Evolutionary conservation across 1,140 invertebrate genomes (phyloP).

Genomic region (Drosophila mayri): DNA sequence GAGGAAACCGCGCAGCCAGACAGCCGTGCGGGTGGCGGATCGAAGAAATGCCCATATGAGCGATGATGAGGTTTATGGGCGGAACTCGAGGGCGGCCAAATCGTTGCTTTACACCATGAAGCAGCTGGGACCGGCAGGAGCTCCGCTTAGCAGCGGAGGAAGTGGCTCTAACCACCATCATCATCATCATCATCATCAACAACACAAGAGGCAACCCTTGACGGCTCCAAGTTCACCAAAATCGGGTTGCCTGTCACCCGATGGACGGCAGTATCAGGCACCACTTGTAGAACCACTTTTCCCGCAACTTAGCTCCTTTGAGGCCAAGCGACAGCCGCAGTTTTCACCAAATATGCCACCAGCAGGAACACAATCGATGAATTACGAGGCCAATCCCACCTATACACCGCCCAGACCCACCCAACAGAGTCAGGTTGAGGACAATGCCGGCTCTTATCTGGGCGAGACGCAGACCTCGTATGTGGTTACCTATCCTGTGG

Average conservation of each 20-base stretch:
- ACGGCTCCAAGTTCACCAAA: slow-evolving; percentile 64
- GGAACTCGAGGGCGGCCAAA: slow-evolving; percentile 76
- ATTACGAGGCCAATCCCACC: slow-evolving; percentile 58
- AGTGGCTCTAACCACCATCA: not conserved
- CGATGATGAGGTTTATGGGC: slow-evolving; percentile 78
- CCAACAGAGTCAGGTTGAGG: not conserved
- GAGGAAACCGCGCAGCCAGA: slow-evolving; percentile 88
- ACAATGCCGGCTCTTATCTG: slow-evolving; percentile 22
- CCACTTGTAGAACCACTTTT: slow-evolving; percentile 79
- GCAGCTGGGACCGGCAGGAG: slow-evolving; percentile 40
- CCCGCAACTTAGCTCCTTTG: slow-evolving; percentile 70
- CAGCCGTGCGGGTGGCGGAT: slow-evolving; percentile 85
- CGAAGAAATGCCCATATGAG: slow-evolving; percentile 67
- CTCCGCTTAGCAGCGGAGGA: not conserved
- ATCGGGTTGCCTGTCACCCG: slow-evolving; percentile 69
- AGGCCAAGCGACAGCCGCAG: slow-evolving; percentile 63
- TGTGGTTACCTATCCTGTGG: slow-evolving; percentile 77
- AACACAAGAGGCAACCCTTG: slow-evolving; percentile 2
- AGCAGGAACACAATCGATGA: not conserved
- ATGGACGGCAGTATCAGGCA: slow-evolving; percentile 76
- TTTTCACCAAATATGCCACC: not conserved
- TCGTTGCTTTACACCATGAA: slow-evolving; percentile 76
- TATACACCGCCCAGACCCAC: slow-evolving; percentile 44
- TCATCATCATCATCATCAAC: not conserved
- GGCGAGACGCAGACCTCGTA: slow-evolving; percentile 68